Conservation (phyloP, 1,140 invertebrate genomes). For the Amyelois transitella region DNA sequence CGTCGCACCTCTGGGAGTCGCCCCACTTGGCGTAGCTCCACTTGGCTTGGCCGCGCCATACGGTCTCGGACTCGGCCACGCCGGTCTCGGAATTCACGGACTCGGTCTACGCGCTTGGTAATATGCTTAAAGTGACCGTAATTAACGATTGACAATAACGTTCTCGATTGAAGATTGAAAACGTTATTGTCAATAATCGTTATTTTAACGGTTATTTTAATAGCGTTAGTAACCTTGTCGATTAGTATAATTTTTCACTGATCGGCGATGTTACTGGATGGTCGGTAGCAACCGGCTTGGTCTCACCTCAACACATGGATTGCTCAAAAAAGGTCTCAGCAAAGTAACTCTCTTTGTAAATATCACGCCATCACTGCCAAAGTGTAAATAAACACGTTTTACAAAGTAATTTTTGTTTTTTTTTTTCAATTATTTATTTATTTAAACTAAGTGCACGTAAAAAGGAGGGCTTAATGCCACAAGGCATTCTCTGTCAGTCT, state of each 20-base stretch:
- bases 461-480: no score
- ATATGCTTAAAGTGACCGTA: slow-evolving; percentile 48
- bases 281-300: slow-evolving; percentile 11
- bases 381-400: slow-evolving; percentile 70
- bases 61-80: slow-evolving; percentile 31
- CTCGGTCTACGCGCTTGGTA: slow-evolving; percentile 53
- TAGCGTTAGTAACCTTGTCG: slow-evolving; percentile 3
- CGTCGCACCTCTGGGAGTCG: slow-evolving; percentile 15
- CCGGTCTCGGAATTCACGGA: slow-evolving; percentile 37
- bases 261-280: slow-evolving; percentile 4
- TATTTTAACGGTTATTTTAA: slow-evolving; percentile 1
- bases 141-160: no score
- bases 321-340: slow-evolving; percentile 61
- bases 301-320: slow-evolving; percentile 26
- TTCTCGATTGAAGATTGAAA: no score
- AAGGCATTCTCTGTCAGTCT: no score
- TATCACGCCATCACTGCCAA: slow-evolving; percentile 70
- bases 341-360: slow-evolving; percentile 71
- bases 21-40: slow-evolving; percentile 24
- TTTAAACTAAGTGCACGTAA: no score
- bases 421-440: slow-evolving; percentile 16
- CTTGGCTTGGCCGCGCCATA: slow-evolving; percentile 14
- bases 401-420: slow-evolving; percentile 21
- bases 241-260: background rate
- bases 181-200: background rate